Conservation (phyloP, 2,888 invertebrate species). For the Zygaena filipendulae region DNA sequence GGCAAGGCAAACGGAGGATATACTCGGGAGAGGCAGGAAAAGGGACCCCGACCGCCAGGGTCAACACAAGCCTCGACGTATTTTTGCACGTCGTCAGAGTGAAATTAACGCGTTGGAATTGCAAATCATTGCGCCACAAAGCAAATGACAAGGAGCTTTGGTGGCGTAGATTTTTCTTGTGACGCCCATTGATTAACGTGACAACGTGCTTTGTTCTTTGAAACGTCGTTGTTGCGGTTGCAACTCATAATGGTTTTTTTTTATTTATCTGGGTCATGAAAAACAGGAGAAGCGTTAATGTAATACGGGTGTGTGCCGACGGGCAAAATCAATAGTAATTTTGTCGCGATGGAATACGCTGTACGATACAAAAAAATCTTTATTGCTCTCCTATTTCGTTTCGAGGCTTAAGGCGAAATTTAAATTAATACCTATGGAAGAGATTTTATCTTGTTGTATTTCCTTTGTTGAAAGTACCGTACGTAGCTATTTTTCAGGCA, state of each 20-base stretch:
- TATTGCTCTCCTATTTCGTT: no score
- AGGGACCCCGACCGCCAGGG: conserved; percentile 15
- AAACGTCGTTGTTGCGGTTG: conserved; percentile 28
- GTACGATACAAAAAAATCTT: no score
- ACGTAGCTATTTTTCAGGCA: no score
- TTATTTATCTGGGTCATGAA: conserved; percentile 28
- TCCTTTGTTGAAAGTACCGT: no score
- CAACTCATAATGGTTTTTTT: conserved; percentile 32
- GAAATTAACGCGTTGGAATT: conserved; percentile 64
- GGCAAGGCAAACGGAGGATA: conserved; percentile 27
- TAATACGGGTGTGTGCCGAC: conserved; percentile 24
- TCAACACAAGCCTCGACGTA: conserved; percentile 29
- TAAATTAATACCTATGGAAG: no score
- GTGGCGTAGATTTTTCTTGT: conserved; percentile 57
- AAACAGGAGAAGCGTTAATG: conserved; percentile 24
- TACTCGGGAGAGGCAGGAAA: conserved; percentile 15
- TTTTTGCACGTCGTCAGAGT: conserved; percentile 63
- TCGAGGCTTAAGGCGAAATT: no score
- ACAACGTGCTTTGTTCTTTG: conserved; percentile 30
- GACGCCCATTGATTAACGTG: conserved; percentile 37
- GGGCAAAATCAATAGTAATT: conserved; percentile 28
- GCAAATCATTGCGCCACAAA: conserved; percentile 60
- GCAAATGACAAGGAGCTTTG: conserved; percentile 50
- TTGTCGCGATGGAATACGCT: no score
- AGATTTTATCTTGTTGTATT: no score